Percentiles rank a stretch among this genome's conserved stretches.
Evolutionary conservation across 2,888 invertebrate genomes (phyloP).

Genomic region (Megamerina dolium): DNA sequence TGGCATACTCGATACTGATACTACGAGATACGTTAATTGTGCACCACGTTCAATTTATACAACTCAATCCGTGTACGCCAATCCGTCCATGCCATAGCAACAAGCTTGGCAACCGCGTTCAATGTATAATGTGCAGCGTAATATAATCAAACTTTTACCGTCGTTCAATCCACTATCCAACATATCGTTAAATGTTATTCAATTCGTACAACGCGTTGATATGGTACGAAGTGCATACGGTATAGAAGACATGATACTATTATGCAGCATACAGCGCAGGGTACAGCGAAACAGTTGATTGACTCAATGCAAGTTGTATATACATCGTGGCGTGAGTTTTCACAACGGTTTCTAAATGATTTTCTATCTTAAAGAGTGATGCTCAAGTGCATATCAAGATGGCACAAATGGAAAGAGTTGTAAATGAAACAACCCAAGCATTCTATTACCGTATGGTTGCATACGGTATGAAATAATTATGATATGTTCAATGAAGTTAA

Average conservation of each 20-base stretch:
- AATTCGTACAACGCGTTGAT: conserved; percentile 8
- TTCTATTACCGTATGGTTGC: too few relatives aligned
- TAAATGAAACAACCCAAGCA: too few relatives aligned
- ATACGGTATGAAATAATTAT: too few relatives aligned
- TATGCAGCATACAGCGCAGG: conserved; percentile 10
- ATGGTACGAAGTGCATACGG: conserved; percentile 7
- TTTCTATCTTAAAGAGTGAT: conserved; percentile 8
- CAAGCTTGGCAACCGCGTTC: conserved; percentile 1
- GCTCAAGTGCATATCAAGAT: conserved; percentile 11
- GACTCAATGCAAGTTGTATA: conserved; percentile 10
- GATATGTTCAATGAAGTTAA: too few relatives aligned
- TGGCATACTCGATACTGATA: too few relatives aligned
- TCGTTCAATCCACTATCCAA: conserved; percentile 7
- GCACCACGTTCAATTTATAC: too few relatives aligned
- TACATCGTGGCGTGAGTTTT: conserved; percentile 6
- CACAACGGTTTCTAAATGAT: conserved; percentile 6
- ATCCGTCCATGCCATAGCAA: too few relatives aligned
- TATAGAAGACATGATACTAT: conserved; percentile 8
- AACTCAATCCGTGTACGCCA: too few relatives aligned
- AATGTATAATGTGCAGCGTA: not conserved
- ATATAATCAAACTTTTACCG: conserved; percentile 6
- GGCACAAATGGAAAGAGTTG: too few relatives aligned
- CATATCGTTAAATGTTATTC: conserved; percentile 4
- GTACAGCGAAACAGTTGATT: conserved; percentile 14
- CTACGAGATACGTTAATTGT: too few relatives aligned